Evolutionary conservation across 2,888 invertebrate species (phyloP), one percentile per base, ranked within the genome.

Genomic region (Drosophila recens): DNA sequence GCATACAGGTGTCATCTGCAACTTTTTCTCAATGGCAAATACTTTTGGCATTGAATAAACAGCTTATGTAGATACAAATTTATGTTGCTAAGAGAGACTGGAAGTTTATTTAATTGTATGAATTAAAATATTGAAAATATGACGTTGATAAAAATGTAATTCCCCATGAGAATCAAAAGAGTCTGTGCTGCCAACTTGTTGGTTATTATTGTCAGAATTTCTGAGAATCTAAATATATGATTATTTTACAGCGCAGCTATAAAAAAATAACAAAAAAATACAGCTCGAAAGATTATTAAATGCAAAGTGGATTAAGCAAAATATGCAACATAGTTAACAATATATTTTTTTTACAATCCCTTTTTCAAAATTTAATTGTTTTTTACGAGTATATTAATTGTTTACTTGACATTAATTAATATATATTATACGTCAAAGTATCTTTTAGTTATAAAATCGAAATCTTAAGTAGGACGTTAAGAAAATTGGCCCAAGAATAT

Each of bases 1-100:
- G 57, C 58, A 77, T 56, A 78, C 78, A 72, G 78, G 78, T 75
- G 73, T 57, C 53, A 58, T 38, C 58, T 40, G 15, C 34, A 43
- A 64, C 9, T n/a, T 42, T 53, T 62, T 36, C 34, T 56, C 49
- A 73, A 53, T 52, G 52, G 15, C 42, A 20, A 68, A 46, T 49
- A 10, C 23, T 36, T 23, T 48, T 61, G 46, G 17, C 48, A 65
- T 49, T 54, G 42, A 56, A 40, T 34, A 53, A 17, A 27, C 36
- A 10, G 36, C 51, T 38, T 13, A 36, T 51, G 23, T 36, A 20
- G 13, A 30, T 42, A 36, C 38, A 23, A 6, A 27, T 27, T 27
- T 17, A 15, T 56, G 40, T 9, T 40, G 15, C 48, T 2, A 9
- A 34, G 20, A 20, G 15, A 13, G 10, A 49, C 15, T 23, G 13